Evolutionary conservation across 2,797 vertebrate species (phyloP), one percentile per base, ranked within the genome.

Genomic region (Syndactyla subalaris): DNA sequence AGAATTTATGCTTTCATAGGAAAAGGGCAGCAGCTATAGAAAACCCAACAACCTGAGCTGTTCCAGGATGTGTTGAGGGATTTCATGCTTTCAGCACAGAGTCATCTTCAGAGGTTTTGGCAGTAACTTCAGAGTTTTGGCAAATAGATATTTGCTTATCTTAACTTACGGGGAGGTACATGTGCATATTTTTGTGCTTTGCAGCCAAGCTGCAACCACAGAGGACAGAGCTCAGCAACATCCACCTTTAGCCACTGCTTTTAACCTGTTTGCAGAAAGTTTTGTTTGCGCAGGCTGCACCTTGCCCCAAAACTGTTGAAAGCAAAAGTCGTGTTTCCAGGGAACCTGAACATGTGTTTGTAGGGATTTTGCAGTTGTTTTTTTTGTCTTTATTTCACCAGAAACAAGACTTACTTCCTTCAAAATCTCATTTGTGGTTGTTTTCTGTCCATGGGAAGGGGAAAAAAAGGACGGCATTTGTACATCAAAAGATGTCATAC

Each of bases 1-100:
- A 78, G 49, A 87, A 85, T 92, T 96, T 86, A 91, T 92, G 67
- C 73, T 80, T 72, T 80, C 88, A 67, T 48, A 94, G 86, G 88
- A 73, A 93, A 91, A 78, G 76, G 58, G 66, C 83, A 90, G 30
- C 63, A 68, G 74, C 63, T 59, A 2, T 68, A 55, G 85, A 59
- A 91, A 63, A 70, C 32, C 59, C 45, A 68, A 2, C 0, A 0
- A 72, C 62, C 36, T 51, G 72, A 77, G 36, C 72, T 45, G 61
- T 89, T 88, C 34, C 32, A 16, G 66, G 48, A 41, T 73, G 34
- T 63, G 41, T 43, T 61, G 83, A 85, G 26, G 70, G 45, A 51
- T 93, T 94, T 92, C 41, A 36, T 63, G 51, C 49, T 91, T 87
- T 92, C 65, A 77, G 57, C 5, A 2, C 5, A 2, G 54, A 73